Conservation (phyloP, 2,797 vertebrate genomes). For the Columba guinea region DNA sequence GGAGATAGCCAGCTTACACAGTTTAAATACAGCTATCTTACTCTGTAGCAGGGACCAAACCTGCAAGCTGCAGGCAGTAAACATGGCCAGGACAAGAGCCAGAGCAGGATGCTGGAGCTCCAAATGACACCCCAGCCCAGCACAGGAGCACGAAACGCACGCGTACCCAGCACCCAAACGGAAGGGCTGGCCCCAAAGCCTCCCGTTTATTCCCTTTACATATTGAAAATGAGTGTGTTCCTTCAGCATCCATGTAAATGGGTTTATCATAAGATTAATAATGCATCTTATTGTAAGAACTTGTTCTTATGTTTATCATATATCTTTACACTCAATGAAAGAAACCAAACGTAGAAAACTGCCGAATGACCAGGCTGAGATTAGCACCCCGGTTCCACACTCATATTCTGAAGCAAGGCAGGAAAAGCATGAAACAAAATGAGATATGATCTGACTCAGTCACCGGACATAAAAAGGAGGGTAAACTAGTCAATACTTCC, state of each 20-base stretch:
- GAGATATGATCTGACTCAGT: neutral
- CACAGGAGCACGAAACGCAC: neutral
- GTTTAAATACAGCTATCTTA: neutral
- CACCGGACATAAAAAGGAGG: neutral
- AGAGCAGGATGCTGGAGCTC: neutral
- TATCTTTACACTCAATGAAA: neutral
- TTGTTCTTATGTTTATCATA: neutral
- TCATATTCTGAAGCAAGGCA: neutral
- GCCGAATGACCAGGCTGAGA: neutral
- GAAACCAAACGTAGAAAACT: neutral
- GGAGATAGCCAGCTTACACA: neutral
- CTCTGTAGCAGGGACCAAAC: neutral
- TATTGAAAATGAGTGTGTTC: neutral
- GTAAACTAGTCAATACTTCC: neutral
- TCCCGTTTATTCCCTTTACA: neutral
- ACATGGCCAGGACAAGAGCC: neutral
- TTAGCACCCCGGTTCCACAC: neutral
- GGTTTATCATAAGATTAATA: neutral
- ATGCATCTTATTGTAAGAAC: neutral
- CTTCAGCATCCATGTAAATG: neutral
- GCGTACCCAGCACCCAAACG: neutral
- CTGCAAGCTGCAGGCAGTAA: neutral
- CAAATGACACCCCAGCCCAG: neutral
- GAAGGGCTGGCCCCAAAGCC: neutral
- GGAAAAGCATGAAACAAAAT: neutral